Evolutionary conservation across 64 coral and sea anemone genomes (phyloP).

Genomic region (Trachythela sp.): DNA sequence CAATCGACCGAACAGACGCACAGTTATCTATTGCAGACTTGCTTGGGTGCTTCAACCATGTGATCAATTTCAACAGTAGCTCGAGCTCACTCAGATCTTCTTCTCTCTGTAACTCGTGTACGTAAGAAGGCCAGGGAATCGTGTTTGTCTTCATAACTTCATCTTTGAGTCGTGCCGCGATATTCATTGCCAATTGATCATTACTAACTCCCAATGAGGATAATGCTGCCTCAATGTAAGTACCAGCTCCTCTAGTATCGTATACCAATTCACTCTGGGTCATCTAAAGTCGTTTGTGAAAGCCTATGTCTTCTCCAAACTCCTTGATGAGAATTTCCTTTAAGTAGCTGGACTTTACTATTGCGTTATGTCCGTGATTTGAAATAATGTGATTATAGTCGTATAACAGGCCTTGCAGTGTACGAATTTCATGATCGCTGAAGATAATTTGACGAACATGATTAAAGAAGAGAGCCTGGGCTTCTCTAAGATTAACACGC

Average conservation of each 20-base stretch:
- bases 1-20: too few relatives aligned
- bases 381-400: conserved; percentile 36
- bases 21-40: too few relatives aligned
- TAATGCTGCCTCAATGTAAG: conserved; percentile 31
- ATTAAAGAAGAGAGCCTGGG: conserved; percentile 19
- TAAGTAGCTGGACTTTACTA: conserved; percentile 32
- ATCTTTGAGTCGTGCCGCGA: background rate
- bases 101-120: too few relatives aligned
- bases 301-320: conserved; percentile 38
- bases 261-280: conserved; percentile 30
- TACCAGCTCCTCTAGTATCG: conserved; percentile 24
- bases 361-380: conserved; percentile 21
- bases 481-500: background rate
- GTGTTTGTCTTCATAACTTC: background rate
- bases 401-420: conserved; percentile 23
- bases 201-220: conserved; percentile 31
- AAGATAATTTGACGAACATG: conserved; percentile 33
- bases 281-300: conserved; percentile 23
- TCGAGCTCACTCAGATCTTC: too few relatives aligned
- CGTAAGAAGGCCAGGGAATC: too few relatives aligned
- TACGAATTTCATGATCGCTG: conserved; percentile 36
- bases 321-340: conserved; percentile 18
- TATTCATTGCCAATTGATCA: background rate
- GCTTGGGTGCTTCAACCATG: too few relatives aligned
- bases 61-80: too few relatives aligned